Conservation (phyloP, 2,113 vertebrate species). For the Bambusicola thoracicus region DNA sequence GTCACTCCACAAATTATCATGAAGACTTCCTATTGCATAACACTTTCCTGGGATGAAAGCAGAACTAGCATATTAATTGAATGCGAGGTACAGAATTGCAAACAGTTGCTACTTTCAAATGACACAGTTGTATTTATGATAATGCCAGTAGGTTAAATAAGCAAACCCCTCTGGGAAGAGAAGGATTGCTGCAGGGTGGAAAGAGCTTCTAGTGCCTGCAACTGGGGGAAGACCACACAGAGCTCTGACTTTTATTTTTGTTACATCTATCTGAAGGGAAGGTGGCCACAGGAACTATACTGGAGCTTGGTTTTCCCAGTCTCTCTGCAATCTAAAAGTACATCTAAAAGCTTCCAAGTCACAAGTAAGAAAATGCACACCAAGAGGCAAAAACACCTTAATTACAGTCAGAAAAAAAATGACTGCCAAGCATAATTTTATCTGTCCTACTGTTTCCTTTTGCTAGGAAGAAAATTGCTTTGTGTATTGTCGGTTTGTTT, state of each 20-base stretch:
- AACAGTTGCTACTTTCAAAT: not conserved
- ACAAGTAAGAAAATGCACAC: not conserved
- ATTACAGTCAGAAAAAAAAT: slow-evolving; percentile 21
- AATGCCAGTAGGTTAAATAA: not conserved
- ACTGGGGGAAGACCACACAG: not conserved
- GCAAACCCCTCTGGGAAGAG: not conserved
- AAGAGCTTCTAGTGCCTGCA: not conserved
- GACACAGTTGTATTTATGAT: not conserved
- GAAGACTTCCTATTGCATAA: not conserved
- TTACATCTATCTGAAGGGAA: not conserved
- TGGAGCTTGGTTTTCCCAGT: not conserved
- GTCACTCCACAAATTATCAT: not conserved
- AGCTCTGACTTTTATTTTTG: not conserved
- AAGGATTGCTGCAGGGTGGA: not conserved
- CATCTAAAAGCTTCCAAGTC: not conserved
- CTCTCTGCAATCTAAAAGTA: not conserved
- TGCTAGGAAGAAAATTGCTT: not conserved
- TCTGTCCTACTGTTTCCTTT: not conserved
- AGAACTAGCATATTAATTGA: not conserved
- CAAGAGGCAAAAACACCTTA: not conserved
- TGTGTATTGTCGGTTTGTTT: not conserved
- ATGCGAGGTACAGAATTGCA: not conserved
- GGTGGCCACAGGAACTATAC: not conserved
- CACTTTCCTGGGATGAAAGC: not conserved
- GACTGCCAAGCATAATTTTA: not conserved